phyloP scores from a whole-genome alignment of 2,113 vertebrate species.

The Neogale vison region DNA sequence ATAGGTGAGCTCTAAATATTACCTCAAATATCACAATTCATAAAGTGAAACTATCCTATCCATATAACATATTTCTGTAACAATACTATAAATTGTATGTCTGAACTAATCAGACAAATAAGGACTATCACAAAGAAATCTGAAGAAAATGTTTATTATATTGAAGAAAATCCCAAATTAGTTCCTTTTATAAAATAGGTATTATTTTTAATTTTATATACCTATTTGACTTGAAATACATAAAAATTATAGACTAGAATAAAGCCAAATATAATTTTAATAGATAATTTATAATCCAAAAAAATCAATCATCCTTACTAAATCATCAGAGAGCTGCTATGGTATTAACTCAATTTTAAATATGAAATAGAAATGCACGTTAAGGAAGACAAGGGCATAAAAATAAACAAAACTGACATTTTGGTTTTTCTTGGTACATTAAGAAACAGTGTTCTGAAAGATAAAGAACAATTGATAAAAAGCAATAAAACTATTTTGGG shows the following conservation, averaged over 20 bases:
- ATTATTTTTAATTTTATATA: neutral
- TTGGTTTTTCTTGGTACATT: neutral
- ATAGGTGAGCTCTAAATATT: slow-evolving; percentile 28
- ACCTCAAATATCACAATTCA: neutral
- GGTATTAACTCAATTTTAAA: slow-evolving; percentile 25
- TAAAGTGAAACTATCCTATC: neutral
- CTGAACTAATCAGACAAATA: slow-evolving; percentile 15
- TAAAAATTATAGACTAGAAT: neutral
- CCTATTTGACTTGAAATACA: neutral
- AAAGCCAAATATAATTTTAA: slow-evolving; percentile 7
- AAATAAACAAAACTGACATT: slow-evolving; percentile 36
- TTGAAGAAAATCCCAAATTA: slow-evolving; percentile 32
- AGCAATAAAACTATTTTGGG: neutral
- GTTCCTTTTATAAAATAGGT: neutral
- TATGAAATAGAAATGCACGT: neutral
- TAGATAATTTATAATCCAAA: neutral
- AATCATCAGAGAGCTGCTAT: slow-evolving; percentile 17
- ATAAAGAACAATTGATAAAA: neutral
- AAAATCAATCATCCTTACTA: neutral
- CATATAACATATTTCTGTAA: neutral
- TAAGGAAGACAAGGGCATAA: neutral
- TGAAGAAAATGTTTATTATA: neutral
- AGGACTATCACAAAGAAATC: neutral
- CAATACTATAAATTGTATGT: neutral
- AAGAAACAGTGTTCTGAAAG: slow-evolving; percentile 30